phyloP scores from a whole-genome alignment of 2,113 vertebrate genomes.

The Mobula birostris region DNA sequence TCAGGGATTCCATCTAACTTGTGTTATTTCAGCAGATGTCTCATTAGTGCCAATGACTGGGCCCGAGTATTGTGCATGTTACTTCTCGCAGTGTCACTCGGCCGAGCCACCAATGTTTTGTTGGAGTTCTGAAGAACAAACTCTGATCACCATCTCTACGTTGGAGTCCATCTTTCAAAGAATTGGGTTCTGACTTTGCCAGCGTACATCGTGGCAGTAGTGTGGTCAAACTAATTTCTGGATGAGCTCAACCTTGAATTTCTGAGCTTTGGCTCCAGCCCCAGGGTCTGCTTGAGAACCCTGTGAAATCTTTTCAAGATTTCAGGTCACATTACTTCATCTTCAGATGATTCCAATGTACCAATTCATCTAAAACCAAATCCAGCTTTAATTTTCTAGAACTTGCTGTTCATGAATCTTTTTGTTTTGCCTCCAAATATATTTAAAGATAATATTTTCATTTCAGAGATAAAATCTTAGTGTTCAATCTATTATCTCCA shows the following conservation, averaged over 20 bases:
- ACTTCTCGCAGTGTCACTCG: no score
- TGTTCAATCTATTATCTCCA: neutral
- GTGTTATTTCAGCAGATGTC: no score
- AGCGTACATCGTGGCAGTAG: neutral
- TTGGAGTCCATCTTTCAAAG: no score
- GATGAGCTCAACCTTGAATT: neutral
- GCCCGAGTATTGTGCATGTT: no score
- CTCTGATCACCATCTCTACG: no score
- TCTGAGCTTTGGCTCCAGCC: neutral
- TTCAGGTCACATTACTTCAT: neutral
- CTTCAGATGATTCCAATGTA: neutral
- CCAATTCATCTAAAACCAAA: neutral
- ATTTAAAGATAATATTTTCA: neutral
- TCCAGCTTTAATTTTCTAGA: neutral
- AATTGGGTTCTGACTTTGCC: no score
- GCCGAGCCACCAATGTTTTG: no score
- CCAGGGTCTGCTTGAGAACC: neutral
- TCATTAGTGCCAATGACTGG: no score
- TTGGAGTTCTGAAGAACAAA: no score
- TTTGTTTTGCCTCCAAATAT: neutral
- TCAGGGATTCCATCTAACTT: no score
- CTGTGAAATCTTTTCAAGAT: neutral
- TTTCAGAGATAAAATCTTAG: neutral
- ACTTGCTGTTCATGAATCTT: neutral
- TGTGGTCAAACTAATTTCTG: neutral